Base-by-base conservation (phyloP, 1,140 invertebrate genomes). In the Bombus ignitus region DNA sequence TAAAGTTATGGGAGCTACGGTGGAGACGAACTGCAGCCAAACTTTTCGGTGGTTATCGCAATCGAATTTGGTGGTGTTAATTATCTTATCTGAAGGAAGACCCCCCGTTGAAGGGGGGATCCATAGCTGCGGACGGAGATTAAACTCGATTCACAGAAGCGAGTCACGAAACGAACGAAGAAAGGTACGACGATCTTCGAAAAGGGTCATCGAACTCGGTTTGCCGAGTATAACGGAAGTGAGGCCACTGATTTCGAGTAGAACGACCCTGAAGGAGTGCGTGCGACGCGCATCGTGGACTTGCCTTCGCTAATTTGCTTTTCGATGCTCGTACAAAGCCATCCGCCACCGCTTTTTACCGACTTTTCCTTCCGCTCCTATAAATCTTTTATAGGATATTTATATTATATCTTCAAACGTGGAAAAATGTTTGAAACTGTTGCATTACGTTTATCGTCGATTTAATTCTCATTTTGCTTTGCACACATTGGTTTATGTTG, bases 121-220 rank as follows among this genome's bases (percentile, higher is more conserved):
- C 72, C 81, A 77, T 68, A 47, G 62, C 18, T 9, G 35, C n/a
- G 66, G 5, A 13, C 32, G 13, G 65, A 86, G 75, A 83, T 89
- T 83, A 89, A 89, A 79, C 75, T 78, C 83, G 88, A 75, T 86
- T 88, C 87, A 79, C 68, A 77, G 79, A 86, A 62, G 82, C 83
- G 82, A 89, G 87, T 88, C 87, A 87, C 88, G 88, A 84, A 89
- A 87, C 88, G 88, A 84, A 89, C 77, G 81, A 81, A 81, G 86
- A 90, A 90, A 87, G 89, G 86, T 89, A 83, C 86, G 89, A 90
- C 88, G 89, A 89, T 86, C 89, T 87, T 89, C 89, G 88, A 90
- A 90, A 90, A 90, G 79, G 89, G 85, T 90, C 89, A 90, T 89
- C 86, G 89, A 70, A 87, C 89, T 89, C 75, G 53, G 57, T n/a